Evolutionary conservation across 2,113 vertebrate genomes (phyloP).

Genomic region (Microtus montanus): DNA sequence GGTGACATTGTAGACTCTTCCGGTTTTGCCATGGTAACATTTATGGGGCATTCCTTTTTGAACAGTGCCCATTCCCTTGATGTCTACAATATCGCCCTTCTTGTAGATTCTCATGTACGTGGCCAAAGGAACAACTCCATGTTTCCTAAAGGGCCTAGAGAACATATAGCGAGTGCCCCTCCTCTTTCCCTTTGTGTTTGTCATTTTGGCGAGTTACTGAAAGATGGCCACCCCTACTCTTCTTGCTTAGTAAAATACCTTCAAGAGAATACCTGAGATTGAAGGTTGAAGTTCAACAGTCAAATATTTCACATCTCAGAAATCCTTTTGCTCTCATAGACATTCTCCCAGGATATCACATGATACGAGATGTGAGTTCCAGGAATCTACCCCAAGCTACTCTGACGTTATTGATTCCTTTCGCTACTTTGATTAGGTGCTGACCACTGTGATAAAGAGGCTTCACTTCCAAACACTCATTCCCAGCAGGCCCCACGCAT

Average conservation of each 20-base stretch:
- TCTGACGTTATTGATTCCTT: slow-evolving; percentile 13
- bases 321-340: slow-evolving; percentile 5
- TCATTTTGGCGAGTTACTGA: no score
- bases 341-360: not conserved
- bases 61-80: no score
- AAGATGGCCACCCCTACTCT: not conserved
- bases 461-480: slow-evolving; percentile 17
- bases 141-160: no score
- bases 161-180: no score
- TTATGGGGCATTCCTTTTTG: no score
- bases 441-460: not conserved
- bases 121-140: no score
- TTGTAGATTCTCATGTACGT: no score
- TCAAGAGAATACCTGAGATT: slow-evolving; percentile 14
- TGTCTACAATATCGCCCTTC: no score
- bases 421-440: not conserved
- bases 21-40: no score
- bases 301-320: slow-evolving; percentile 19
- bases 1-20: no score
- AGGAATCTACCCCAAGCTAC: not conserved
- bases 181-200: no score
- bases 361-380: not conserved
- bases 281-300: not conserved
- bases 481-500: not conserved
- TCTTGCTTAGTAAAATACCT: not conserved